Evolutionary conservation across 1,140 invertebrate genomes (phyloP).

Genomic region (Temnothorax longispinosus): DNA sequence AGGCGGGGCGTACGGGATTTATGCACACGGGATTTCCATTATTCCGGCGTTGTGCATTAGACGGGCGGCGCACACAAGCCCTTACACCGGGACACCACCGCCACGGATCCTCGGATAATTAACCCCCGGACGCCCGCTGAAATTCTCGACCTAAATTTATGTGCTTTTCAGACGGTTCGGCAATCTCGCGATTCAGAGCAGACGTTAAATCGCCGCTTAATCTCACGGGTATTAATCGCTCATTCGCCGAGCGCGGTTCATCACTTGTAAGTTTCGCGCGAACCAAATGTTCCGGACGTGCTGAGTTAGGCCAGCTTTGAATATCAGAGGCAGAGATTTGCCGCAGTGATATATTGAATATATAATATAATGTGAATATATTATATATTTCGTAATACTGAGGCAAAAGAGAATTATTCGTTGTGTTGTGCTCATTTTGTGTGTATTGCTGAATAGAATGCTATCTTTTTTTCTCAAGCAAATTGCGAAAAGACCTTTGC

Average conservation of each 20-base stretch:
- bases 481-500: background rate
- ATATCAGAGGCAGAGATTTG: conserved; percentile 11
- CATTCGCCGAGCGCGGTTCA: conserved; percentile 28
- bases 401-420: background rate
- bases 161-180: conserved; percentile 51
- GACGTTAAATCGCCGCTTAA: conserved; percentile 50
- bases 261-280: conserved; percentile 24
- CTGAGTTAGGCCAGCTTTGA: background rate
- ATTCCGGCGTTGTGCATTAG: conserved; percentile 53
- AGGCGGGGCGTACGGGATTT: background rate
- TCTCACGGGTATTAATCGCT: conserved; percentile 51
- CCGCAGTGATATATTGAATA: background rate
- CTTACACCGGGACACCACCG: background rate
- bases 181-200: conserved; percentile 45
- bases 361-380: background rate
- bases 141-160: conserved; percentile 42
- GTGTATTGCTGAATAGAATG: background rate
- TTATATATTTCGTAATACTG: background rate
- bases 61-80: background rate
- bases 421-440: background rate
- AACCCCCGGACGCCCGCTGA: conserved; percentile 30
- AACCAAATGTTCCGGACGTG: background rate
- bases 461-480: background rate
- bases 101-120: conserved; percentile 63
- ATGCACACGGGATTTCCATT: conserved; percentile 62